These are phyloP conservation scores for Sycon ciliatum DNA, from an alignment of 37 sponge, comb jelly and placozoan species.

Conservation along the genomic window DNA sequence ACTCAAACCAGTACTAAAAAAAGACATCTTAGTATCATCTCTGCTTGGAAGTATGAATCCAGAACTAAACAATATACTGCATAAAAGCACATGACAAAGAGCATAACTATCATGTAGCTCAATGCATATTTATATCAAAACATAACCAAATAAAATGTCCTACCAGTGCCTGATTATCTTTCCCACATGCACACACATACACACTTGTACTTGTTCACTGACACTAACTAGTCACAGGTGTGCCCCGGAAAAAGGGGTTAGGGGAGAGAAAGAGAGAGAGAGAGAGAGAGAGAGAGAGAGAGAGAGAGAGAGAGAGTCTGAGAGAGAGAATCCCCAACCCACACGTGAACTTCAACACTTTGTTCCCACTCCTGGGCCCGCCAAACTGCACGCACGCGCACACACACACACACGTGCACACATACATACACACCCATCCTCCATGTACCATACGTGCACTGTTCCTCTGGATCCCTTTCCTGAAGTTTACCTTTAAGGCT, in stretches of 20 bases:
- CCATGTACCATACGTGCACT: not conserved
- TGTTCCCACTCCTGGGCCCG: too few species aligned
- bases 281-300: constrained; percentile 9
- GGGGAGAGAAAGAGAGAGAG: too few species aligned
- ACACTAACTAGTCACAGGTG: not conserved
- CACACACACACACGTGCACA: constrained; percentile 19
- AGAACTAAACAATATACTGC: too few species aligned
- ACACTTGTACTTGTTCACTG: not conserved
- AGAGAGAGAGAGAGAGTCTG: not conserved
- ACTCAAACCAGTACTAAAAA: too few species aligned
- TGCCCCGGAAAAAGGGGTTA: too few species aligned
- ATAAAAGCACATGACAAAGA: too few species aligned
- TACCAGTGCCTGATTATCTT: not conserved
- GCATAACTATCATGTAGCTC: too few species aligned
- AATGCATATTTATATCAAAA: not conserved
- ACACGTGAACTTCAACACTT: too few species aligned
- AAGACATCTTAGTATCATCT: too few species aligned
- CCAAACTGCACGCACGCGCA: not conserved
- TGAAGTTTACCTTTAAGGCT: too few species aligned
- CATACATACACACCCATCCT: not conserved
- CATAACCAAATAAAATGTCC: not conserved
- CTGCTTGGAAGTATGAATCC: too few species aligned
- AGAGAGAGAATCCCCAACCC: not conserved
- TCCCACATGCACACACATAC: not conserved
- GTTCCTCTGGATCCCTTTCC: too few species aligned